Percentiles rank a stretch among this genome's conserved stretches.
These are phyloP conservation scores for Hirtodrosophila trivittata DNA, from an alignment of 2,888 invertebrate genomes.

Conservation along the genomic window DNA sequence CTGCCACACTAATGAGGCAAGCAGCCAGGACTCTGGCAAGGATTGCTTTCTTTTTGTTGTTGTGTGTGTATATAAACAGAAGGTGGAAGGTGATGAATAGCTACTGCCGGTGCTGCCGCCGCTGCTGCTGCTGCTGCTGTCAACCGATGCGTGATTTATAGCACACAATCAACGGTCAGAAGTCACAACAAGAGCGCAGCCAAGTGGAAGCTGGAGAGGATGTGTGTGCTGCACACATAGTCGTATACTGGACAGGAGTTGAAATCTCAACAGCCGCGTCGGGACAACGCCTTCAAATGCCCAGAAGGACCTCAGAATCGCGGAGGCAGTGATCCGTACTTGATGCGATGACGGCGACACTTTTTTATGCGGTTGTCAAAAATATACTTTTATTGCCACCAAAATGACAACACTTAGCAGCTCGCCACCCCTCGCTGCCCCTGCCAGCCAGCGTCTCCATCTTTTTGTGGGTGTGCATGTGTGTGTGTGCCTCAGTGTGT, in stretches of 20 bases:
- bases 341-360: slow-evolving; percentile 61
- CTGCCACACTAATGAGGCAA: slow-evolving; percentile 63
- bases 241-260: slow-evolving; percentile 3
- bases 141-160: slow-evolving; percentile 72
- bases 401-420: slow-evolving; percentile 76
- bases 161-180: slow-evolving; percentile 54
- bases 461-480: slow-evolving; percentile 48
- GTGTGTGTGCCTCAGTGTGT: background rate
- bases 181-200: slow-evolving; percentile 53
- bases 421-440: background rate
- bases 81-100: background rate
- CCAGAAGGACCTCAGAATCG: slow-evolving; percentile 4
- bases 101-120: background rate
- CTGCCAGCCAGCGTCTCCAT: background rate
- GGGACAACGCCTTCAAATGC: slow-evolving; percentile 62
- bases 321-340: slow-evolving; percentile 51
- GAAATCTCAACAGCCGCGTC: slow-evolving; percentile 73
- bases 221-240: slow-evolving; percentile 42
- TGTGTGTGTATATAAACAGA: background rate
- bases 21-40: slow-evolving; percentile 3
- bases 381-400: slow-evolving; percentile 78
- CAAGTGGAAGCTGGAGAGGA: slow-evolving; percentile 59
- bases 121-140: slow-evolving; percentile 24
- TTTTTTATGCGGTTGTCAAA: slow-evolving; percentile 72
- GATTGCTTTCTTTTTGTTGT: slow-evolving; percentile 1